A percentile compares a stretch with the other conserved stretches of the same genome.
phyloP scores from a whole-genome alignment of 1,140 invertebrate genomes.

The Caenorhabditis tropicalis region DNA sequence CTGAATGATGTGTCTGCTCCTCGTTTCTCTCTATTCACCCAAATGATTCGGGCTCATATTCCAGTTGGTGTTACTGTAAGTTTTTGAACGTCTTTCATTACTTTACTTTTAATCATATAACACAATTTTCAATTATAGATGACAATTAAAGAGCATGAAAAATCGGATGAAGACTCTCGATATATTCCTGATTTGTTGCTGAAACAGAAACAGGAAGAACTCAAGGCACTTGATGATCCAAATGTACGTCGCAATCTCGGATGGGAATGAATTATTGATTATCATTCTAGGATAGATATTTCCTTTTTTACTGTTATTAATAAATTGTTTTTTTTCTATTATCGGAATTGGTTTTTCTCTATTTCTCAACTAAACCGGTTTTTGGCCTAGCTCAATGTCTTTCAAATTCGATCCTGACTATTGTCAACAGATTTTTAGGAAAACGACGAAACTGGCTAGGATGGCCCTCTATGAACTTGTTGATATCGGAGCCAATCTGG shows the following conservation, averaged over 20 bases:
- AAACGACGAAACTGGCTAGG: neutral
- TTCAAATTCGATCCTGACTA: neutral
- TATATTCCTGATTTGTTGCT: constrained; percentile 69
- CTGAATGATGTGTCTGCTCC: constrained; percentile 63
- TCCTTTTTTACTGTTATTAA: too few relatives aligned
- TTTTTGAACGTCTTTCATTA: neutral
- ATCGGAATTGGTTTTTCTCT: neutral
- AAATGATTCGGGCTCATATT: constrained; percentile 64
- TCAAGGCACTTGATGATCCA: constrained; percentile 68
- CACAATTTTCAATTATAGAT: constrained; percentile 48
- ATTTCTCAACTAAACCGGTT: neutral
- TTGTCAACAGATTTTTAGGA: neutral
- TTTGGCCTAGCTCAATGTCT: neutral
- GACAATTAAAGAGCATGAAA: constrained; percentile 68
- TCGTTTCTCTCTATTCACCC: constrained; percentile 64
- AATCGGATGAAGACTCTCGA: constrained; percentile 66
- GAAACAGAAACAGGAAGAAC: constrained; percentile 67
- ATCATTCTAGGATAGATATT: neutral
- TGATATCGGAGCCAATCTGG: constrained; percentile 91
- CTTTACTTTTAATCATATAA: neutral
- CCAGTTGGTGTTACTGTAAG: constrained; percentile 62
- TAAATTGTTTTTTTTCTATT: neutral
- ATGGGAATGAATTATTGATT: constrained; percentile 62
- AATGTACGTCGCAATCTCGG: constrained; percentile 64
- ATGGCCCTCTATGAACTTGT: constrained; percentile 75